Evolutionary conservation across 2,888 invertebrate species (phyloP).

Genomic region (Drosophila melanocephala): DNA sequence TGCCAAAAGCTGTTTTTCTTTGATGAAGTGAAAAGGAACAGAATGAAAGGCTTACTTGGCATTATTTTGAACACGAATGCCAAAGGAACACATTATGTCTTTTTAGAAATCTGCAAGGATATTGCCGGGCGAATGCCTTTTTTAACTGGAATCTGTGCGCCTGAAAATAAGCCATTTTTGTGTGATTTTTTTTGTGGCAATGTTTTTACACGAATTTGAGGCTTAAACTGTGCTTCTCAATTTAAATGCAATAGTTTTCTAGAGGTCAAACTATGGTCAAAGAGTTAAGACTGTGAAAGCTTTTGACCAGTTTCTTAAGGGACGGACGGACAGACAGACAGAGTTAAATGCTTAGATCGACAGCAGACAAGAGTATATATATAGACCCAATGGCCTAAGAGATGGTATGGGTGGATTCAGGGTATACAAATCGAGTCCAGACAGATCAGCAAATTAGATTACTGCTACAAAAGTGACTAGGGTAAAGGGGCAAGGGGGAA

Average conservation of each 20-base stretch:
- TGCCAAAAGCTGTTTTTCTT: too few relatives aligned
- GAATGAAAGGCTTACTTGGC: neutral
- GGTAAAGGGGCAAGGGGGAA: too few relatives aligned
- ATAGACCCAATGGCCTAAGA: too few relatives aligned
- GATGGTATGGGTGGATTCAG: neutral
- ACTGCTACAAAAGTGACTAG: slow-evolving; percentile 19
- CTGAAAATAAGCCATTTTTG: too few relatives aligned
- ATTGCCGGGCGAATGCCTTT: neutral
- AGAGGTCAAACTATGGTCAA: neutral
- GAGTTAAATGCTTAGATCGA: neutral
- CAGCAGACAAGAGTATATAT: neutral
- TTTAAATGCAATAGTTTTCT: neutral
- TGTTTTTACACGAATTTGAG: neutral
- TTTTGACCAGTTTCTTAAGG: neutral
- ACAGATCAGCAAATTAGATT: slow-evolving; percentile 66
- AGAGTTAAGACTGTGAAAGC: neutral
- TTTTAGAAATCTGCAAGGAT: neutral
- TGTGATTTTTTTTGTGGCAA: neutral
- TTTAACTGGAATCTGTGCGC: neutral
- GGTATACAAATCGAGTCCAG: slow-evolving; percentile 13
- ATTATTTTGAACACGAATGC: neutral
- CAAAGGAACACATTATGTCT: neutral
- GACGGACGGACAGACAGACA: neutral
- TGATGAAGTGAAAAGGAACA: neutral
- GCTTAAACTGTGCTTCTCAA: neutral